phyloP scores from a whole-genome alignment of 2,797 vertebrate genomes.

The Kryptolebias ocellatus region DNA sequence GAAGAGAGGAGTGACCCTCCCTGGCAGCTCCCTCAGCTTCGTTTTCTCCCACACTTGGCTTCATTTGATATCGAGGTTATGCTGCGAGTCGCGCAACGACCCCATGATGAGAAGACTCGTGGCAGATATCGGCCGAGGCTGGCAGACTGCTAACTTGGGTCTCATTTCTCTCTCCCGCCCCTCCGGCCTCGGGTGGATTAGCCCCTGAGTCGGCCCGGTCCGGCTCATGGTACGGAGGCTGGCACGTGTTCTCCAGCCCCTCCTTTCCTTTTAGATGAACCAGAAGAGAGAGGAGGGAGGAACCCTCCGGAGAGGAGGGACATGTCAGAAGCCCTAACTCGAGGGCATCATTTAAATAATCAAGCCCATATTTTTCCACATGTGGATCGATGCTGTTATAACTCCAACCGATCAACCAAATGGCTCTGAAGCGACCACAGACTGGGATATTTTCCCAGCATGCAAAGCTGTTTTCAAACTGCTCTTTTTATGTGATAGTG shows the following conservation, averaged over 20 bases:
- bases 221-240: constrained; percentile 37
- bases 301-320: constrained; percentile 51
- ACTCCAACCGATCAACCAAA: constrained; percentile 48
- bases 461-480: constrained; percentile 59
- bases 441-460: constrained; percentile 44
- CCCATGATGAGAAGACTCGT: constrained; percentile 45
- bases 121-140: constrained; percentile 39
- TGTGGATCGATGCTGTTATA: constrained; percentile 49
- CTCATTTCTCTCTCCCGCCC: constrained; percentile 26
- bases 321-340: constrained; percentile 38
- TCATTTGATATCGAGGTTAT: constrained; percentile 1
- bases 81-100: constrained; percentile 6
- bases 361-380: constrained; percentile 54
- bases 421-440: constrained; percentile 44
- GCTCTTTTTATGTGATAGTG: constrained; percentile 18
- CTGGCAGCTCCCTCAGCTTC: neutral
- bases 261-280: constrained; percentile 24
- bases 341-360: constrained; percentile 57
- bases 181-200: constrained; percentile 58
- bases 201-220: constrained; percentile 23
- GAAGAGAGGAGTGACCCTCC: neutral
- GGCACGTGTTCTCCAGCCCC: constrained; percentile 52
- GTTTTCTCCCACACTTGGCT: constrained; percentile 10
- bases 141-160: constrained; percentile 37
- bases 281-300: constrained; percentile 8